Conservation (phyloP, 2,888 invertebrate genomes). For the Ptychoptera contaminata region DNA sequence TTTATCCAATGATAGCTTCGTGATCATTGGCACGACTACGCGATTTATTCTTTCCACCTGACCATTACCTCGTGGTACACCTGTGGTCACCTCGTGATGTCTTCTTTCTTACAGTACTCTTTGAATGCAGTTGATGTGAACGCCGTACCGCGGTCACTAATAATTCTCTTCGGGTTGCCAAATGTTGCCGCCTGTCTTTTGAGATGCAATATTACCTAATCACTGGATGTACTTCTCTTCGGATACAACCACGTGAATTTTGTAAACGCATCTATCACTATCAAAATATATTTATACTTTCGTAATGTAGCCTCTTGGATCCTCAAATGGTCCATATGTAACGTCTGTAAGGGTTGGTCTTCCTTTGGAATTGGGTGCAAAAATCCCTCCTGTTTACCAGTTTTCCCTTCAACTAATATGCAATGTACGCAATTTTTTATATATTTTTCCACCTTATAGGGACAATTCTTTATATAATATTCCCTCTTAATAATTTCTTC, state of each 20-base stretch:
- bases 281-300: constrained; percentile 13
- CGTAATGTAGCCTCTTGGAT: constrained; percentile 16
- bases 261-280: too few species aligned
- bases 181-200: background rate
- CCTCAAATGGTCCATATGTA: constrained; percentile 20
- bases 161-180: background rate
- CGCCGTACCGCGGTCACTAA: background rate
- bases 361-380: constrained; percentile 18
- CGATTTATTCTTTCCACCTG: constrained; percentile 10
- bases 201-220: background rate
- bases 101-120: constrained; percentile 4
- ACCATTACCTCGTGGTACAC: constrained; percentile 10
- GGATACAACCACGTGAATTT: too few species aligned
- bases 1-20: constrained; percentile 9
- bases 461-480: constrained; percentile 14
- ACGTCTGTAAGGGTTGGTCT: constrained; percentile 15
- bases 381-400: constrained; percentile 19
- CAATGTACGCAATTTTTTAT: too few species aligned
- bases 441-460: constrained; percentile 1
- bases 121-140: background rate
- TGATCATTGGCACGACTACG: constrained; percentile 5
- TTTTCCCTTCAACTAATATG: constrained; percentile 8
- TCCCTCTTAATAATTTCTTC: constrained; percentile 13
- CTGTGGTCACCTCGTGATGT: constrained; percentile 8
- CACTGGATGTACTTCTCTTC: too few species aligned